Percentiles rank a stretch among this genome's conserved stretches.
Conservation (phyloP, 2,888 invertebrate species). For the Hirtodrosophila histrioides region DNA sequence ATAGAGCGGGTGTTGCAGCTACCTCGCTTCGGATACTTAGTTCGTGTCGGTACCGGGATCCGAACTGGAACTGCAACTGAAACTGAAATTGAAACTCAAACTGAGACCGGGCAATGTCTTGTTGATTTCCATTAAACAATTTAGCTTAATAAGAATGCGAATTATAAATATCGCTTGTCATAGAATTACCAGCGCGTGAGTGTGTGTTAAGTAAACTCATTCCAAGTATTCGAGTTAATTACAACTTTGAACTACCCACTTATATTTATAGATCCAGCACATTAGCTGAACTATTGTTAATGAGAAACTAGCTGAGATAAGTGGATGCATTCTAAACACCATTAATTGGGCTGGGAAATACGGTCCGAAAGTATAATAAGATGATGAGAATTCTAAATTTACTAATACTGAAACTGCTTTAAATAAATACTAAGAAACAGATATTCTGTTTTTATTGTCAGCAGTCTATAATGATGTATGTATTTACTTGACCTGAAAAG, state of each 20-base stretch:
- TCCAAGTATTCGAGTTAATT: constrained; percentile 6
- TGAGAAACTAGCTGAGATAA: constrained; percentile 2
- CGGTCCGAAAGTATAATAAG: too few relatives aligned
- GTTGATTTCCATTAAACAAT: constrained; percentile 29
- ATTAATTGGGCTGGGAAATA: too few relatives aligned
- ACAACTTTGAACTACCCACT: neutral
- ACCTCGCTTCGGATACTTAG: constrained; percentile 8
- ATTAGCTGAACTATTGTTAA: constrained; percentile 18
- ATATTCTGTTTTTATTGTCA: too few relatives aligned
- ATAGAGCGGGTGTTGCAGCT: constrained; percentile 36
- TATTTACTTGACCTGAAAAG: too few relatives aligned
- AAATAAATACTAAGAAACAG: too few relatives aligned
- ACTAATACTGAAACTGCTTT: too few relatives aligned
- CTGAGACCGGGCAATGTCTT: constrained; percentile 15
- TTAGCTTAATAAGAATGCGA: constrained; percentile 34
- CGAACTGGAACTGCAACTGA: constrained; percentile 7
- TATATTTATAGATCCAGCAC: neutral
- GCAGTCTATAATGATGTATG: too few relatives aligned
- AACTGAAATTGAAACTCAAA: too few relatives aligned
- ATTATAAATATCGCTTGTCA: constrained; percentile 42
- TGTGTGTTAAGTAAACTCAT: constrained; percentile 9
- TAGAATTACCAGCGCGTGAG: constrained; percentile 37
- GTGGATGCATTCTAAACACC: neutral
- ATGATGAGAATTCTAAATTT: too few relatives aligned
- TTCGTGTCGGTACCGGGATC: constrained; percentile 5